These are phyloP conservation scores for Hymenopus coronatus DNA, from an alignment of 2,888 invertebrate genomes.

Conservation along the genomic window DNA sequence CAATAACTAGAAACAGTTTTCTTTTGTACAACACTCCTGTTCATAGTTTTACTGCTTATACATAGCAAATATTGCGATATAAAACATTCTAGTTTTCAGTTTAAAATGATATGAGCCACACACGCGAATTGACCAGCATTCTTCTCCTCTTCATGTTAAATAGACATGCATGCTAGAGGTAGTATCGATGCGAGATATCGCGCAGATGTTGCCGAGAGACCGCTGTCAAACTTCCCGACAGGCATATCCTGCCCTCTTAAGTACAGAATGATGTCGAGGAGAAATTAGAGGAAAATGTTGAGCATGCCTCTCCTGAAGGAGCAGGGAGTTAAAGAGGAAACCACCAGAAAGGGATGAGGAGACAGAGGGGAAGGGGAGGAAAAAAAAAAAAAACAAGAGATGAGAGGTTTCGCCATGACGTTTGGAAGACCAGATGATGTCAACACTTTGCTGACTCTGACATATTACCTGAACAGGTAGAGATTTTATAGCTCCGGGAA, in stretches of 20 bases:
- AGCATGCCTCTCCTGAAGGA: not conserved
- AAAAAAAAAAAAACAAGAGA: not conserved
- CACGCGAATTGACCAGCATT: too few species aligned
- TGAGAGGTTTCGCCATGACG: not conserved
- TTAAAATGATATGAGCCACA: too few species aligned
- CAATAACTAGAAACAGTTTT: too few species aligned
- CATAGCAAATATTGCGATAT: too few species aligned
- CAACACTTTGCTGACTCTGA: not conserved
- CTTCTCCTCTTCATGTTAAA: too few species aligned
- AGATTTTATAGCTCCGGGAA: not conserved
- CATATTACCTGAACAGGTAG: not conserved
- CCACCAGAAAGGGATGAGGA: not conserved
- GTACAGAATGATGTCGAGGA: not conserved
- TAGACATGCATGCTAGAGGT: not conserved
- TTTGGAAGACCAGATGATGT: not conserved
- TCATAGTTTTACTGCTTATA: too few species aligned
- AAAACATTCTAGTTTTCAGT: too few species aligned
- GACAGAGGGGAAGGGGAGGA: too few species aligned
- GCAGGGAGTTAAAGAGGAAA: not conserved
- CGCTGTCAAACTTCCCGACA: not conserved
- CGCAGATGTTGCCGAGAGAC: not conserved
- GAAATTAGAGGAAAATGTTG: not conserved
- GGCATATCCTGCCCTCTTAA: not conserved
- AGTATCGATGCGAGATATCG: not conserved
- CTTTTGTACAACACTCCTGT: too few species aligned